Percentiles rank a stretch among this genome's conserved stretches.
These are phyloP conservation scores for Suricata suricatta DNA, from an alignment of 2,113 vertebrate genomes.

Conservation along the genomic window DNA sequence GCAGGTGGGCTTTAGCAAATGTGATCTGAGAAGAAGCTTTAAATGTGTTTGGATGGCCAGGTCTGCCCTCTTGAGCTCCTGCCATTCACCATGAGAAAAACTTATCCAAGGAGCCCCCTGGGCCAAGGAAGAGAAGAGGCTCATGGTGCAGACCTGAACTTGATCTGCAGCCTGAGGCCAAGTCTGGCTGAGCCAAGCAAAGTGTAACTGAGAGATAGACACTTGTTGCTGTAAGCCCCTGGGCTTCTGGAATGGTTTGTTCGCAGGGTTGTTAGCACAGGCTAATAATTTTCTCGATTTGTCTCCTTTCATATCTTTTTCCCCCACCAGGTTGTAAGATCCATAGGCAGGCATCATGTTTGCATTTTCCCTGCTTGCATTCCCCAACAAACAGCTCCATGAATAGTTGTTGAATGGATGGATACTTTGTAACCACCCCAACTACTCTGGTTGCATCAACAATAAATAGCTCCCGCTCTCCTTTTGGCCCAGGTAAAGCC, in stretches of 20 bases:
- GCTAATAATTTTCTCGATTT: not conserved
- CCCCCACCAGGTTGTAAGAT: not conserved
- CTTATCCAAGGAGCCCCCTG: fast-evolving
- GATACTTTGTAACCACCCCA: not conserved
- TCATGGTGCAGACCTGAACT: not conserved
- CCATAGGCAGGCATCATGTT: not conserved
- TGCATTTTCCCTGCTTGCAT: not conserved
- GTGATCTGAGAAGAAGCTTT: not conserved
- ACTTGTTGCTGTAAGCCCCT: fast-evolving
- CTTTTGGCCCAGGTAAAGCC: not conserved
- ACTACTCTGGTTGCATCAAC: fast-evolving
- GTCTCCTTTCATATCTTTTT: not conserved
- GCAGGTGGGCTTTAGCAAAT: not conserved
- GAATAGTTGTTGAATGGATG: not conserved
- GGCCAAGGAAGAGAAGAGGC: not conserved
- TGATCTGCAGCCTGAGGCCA: not conserved
- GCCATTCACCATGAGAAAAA: not conserved
- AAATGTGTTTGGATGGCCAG: not conserved
- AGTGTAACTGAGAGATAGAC: fast-evolving
- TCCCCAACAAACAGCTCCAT: not conserved
- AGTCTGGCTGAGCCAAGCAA: not conserved
- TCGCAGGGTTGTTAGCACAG: fast-evolving
- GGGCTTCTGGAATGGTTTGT: not conserved
- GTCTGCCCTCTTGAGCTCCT: not conserved
- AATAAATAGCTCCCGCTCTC: not conserved